These are phyloP conservation scores for Apamea sordens DNA, from an alignment of 2,888 invertebrate genomes.

Conservation along the genomic window DNA sequence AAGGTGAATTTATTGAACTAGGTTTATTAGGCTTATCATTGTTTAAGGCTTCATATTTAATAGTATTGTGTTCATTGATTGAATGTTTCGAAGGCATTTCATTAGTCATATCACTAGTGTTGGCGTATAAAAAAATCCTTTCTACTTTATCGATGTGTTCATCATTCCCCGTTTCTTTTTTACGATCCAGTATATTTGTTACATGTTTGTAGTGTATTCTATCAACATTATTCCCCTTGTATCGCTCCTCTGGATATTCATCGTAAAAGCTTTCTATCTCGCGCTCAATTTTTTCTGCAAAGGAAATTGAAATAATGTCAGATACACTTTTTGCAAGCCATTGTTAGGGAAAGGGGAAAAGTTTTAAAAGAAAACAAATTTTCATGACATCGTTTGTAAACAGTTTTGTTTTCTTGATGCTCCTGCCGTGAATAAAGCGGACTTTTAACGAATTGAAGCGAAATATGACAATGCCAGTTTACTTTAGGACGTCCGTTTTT, in stretches of 20 bases:
- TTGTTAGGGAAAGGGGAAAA: conserved; percentile 50
- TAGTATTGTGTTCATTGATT: conserved; percentile 31
- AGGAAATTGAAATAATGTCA: conserved; percentile 68
- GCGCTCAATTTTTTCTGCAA: conserved; percentile 84
- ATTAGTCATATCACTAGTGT: conserved; percentile 55
- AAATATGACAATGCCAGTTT: conserved; percentile 2
- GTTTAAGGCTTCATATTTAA: conserved; percentile 47
- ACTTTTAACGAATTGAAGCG: conserved; percentile 24
- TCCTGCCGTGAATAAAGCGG: conserved; percentile 6
- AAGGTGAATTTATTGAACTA: conserved; percentile 62
- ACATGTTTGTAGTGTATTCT: conserved; percentile 74
- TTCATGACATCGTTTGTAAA: conserved; percentile 42
- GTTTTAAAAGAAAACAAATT: conserved; percentile 52
- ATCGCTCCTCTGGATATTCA: conserved; percentile 79
- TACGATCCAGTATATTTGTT: conserved; percentile 68
- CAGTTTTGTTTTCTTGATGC: conserved; percentile 39
- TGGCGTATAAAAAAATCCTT: conserved; percentile 55
- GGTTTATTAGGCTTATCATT: conserved; percentile 45
- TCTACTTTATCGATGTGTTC: conserved; percentile 64
- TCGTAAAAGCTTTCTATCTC: conserved; percentile 84
- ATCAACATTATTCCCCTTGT: conserved; percentile 74
- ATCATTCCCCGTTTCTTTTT: conserved; percentile 66
- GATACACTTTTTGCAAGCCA: conserved; percentile 61
- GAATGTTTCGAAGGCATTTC: conserved; percentile 34
- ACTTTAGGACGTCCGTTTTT: not conserved